Base-by-base conservation (phyloP, 2,888 invertebrate species). In the Hydroisotoma schaefferi region DNA sequence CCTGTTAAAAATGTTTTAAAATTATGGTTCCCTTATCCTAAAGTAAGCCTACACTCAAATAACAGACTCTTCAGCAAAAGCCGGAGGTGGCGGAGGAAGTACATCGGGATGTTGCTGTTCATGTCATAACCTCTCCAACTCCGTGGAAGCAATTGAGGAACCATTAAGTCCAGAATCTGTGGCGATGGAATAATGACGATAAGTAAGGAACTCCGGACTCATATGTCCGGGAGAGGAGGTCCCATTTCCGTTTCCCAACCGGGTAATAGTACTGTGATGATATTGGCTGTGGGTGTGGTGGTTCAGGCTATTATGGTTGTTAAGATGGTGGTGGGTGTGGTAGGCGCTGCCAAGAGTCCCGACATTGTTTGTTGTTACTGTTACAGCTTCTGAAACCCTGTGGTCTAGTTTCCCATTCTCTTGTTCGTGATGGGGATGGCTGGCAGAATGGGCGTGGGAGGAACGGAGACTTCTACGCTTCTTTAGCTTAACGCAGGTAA, bases 401-500 rank as follows among this genome's bases (percentile, higher is more conserved):
- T 68, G 69, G 40, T 71, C 72, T 12, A 69, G 57, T 57, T 72
- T 72, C 25, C 72, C 72, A 65, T 72, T 72, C 67, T 71, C 48
- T 15, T 44, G 22, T 23, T 55, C 6, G 4, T 5, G 53, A n/a
- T n/a, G n/a, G n/a, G n/a, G n/a, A n/a, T n/a, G n/a, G n/a, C n/a
- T n/a, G 15, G 33, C 6, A 15, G 18, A 15, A n/a, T n/a, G n/a
- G n/a, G n/a, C n/a, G n/a, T n/a, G n/a, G n/a, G n/a, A n/a, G n/a
- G n/a, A n/a, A 43, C 70, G 57, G 8, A 53, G 61, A n/a, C 57
- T 58, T 68, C 88, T 82, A 74, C 90, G 85, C 77, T 91, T 89
- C 78, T 91, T 88, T 66, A 89, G 83, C 77, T 92, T 90, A 66
- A 90, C 83, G 76, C 90, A 90, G 26, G 88, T 89, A 67, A 91